Base-by-base conservation (phyloP, 2,797 vertebrate species). In the Bradypodion ventrale region DNA sequence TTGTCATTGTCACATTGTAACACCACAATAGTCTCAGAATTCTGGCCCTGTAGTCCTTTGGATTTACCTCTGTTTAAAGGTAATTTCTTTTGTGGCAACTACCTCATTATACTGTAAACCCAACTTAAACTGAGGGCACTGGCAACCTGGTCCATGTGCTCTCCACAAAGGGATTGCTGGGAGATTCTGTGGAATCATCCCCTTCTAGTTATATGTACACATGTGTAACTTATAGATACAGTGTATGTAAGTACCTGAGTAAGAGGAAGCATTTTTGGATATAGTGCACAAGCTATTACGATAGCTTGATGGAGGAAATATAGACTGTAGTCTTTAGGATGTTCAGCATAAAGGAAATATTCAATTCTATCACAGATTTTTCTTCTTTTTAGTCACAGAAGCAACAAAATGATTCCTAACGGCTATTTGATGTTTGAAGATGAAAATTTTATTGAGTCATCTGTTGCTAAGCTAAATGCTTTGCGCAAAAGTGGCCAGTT, bases 371-470 rank as follows among this genome's bases (percentile, higher is more conserved):
- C 7, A 66, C 7, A 70, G 69, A 40, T 1, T 42, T 72, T 90
- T 85, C 25, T 87, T 86, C 10, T 5, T 0, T 87, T 74, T 89
- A 95, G 94, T 87, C 90, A 94, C 83, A 88, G 85, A 89, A 88
- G 37, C 89, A 85, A 88, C 93, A 98, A 97, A 94, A 99, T 99
- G 99, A 98, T 98, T 97, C 98, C 98, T 90, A 99, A 99, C 63
- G 99, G 98, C 87, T 99, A 97, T 97, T 95, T 99, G 94, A 98
- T 98, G 96, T 99, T 99, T 87, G 98, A 99, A 94, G 99, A 99
- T 83, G 98, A 99, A 94, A 99, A 97, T 95, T 99, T 99, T 94
- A 97, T 99, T 46, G 98, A 99, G 91, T 99, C 98, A 32, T 99
- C 99, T 9, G 98, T 99, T 96, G 98, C 98, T 94, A 99, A 99